Evolutionary conservation across 2,113 vertebrate species (phyloP).

Genomic region (Phalacrocorax aristotelis): DNA sequence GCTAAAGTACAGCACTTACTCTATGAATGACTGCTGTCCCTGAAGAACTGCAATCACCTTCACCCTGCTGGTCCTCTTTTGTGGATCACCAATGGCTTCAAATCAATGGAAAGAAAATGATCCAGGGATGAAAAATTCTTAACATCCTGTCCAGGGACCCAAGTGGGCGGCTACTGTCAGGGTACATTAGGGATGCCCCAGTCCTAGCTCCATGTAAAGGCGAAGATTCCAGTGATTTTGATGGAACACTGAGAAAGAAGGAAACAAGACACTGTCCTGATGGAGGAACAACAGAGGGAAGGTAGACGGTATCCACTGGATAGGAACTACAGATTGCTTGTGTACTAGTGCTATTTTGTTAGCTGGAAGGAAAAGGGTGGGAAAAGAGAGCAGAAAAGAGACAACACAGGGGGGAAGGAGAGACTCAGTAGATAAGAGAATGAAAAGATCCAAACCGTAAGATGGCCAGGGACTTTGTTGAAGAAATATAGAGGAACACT

Average conservation of each 20-base stretch:
- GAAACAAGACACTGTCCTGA: not conserved
- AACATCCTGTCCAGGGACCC: not conserved
- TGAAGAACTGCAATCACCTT: not conserved
- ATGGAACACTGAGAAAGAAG: not conserved
- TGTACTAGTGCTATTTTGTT: not conserved
- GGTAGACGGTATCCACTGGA: not conserved
- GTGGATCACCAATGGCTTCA: not conserved
- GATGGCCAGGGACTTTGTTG: not conserved
- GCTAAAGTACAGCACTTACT: not conserved
- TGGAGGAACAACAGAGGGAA: not conserved
- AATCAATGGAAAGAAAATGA: not conserved
- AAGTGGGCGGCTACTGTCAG: not conserved
- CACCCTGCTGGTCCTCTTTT: not conserved
- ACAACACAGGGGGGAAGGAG: not conserved
- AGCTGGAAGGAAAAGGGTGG: not conserved
- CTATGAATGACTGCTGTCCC: not conserved
- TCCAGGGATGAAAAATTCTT: not conserved
- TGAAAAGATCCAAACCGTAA: not conserved
- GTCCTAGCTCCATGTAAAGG: not conserved
- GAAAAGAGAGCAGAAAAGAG: not conserved
- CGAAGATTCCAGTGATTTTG: not conserved
- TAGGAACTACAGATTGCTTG: not conserved
- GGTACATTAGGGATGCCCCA: not conserved
- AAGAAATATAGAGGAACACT: not conserved
- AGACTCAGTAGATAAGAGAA: not conserved